Percentiles rank a stretch among this genome's conserved stretches.
Evolutionary conservation across 2,113 vertebrate genomes (phyloP).

Genomic region (Apaloderma vittatum): DNA sequence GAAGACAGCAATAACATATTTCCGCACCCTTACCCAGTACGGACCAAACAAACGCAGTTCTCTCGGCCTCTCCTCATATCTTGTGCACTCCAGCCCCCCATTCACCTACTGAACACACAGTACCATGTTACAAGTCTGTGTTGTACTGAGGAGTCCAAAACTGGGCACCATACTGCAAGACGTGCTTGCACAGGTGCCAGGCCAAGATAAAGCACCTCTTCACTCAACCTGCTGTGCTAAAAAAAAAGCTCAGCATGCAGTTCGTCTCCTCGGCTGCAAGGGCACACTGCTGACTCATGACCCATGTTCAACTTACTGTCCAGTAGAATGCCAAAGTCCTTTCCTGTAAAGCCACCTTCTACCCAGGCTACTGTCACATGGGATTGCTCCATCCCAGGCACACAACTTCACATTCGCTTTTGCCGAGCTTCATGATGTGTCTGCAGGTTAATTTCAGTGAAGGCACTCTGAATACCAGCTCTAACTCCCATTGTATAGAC

Average conservation of each 20-base stretch:
- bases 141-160: background rate
- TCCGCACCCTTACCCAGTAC: background rate
- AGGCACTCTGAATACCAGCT: background rate
- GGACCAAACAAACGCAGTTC: background rate
- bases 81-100: background rate
- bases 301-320: background rate
- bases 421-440: background rate
- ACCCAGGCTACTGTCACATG: background rate
- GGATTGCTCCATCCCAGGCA: background rate
- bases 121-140: background rate
- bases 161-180: fast-evolving
- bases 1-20: background rate
- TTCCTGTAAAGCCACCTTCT: background rate
- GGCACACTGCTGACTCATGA: background rate
- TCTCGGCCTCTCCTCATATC: background rate
- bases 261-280: background rate
- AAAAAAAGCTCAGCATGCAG: fast-evolving
- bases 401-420: background rate
- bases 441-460: background rate
- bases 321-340: background rate
- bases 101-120: background rate
- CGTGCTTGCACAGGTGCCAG: background rate
- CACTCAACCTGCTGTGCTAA: background rate
- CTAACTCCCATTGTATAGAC: background rate
- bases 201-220: background rate